phyloP scores from a whole-genome alignment of 2,797 vertebrate genomes.

The Poecile montanus region DNA sequence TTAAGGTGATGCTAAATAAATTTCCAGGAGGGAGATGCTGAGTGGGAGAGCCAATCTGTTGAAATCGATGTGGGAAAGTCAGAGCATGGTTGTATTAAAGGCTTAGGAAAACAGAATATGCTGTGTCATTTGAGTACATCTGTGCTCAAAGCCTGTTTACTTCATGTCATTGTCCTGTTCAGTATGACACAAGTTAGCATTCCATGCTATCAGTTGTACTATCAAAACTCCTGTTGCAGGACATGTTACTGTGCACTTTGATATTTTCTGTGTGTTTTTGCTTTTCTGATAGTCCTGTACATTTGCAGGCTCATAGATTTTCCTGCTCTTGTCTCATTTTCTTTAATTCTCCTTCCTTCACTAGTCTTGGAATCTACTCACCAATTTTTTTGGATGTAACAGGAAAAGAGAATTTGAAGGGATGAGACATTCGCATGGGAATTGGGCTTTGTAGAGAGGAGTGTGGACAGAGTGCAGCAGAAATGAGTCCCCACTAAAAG shows the following conservation, averaged over 20 bases:
- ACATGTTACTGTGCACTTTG: neutral
- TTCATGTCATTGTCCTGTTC: neutral
- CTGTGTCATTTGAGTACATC: neutral
- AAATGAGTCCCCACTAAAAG: neutral
- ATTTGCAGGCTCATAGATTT: neutral
- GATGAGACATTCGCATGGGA: neutral
- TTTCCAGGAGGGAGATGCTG: neutral
- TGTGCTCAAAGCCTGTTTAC: neutral
- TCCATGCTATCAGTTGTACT: neutral
- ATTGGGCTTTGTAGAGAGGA: neutral
- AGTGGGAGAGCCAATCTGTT: neutral
- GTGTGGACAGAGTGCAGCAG: neutral
- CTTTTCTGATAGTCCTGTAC: neutral
- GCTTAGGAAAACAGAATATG: neutral
- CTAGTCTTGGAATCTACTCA: neutral
- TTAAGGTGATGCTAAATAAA: neutral
- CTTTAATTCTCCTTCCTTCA: neutral
- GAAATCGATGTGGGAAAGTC: neutral
- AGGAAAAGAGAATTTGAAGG: neutral
- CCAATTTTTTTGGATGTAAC: rapidly evolving
- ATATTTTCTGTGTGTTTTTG: neutral
- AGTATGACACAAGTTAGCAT: neutral
- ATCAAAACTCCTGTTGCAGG: neutral
- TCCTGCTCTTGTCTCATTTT: neutral
- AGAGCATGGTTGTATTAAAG: neutral